Evolutionary conservation across 2,888 invertebrate genomes (phyloP).

Genomic region (Thymelicus lineola): DNA sequence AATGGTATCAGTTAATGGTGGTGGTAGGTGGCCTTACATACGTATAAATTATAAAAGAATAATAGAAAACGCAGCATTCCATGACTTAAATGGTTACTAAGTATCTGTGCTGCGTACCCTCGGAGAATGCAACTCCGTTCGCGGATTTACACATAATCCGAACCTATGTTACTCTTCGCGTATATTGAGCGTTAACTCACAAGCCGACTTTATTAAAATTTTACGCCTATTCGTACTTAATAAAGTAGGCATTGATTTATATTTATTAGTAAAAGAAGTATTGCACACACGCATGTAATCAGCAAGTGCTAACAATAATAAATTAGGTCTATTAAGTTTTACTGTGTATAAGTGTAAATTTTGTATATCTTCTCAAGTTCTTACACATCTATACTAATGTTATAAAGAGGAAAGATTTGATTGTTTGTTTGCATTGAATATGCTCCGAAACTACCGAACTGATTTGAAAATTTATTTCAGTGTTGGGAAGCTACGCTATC

Average conservation of each 20-base stretch:
- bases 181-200: conserved; percentile 57
- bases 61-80: not conserved
- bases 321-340: too few species aligned
- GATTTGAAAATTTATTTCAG: too few species aligned
- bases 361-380: too few species aligned
- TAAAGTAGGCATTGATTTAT: conserved; percentile 20
- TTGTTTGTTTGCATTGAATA: too few species aligned
- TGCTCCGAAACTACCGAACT: too few species aligned
- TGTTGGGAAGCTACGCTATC: too few species aligned
- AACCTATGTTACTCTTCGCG: conserved; percentile 57
- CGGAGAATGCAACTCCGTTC: conserved; percentile 67
- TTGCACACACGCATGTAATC: not conserved
- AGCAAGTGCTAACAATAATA: not conserved
- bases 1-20: too few species aligned
- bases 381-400: too few species aligned
- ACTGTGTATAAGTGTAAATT: too few species aligned
- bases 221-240: conserved; percentile 45
- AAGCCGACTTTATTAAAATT: conserved; percentile 76
- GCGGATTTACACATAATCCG: conserved; percentile 78
- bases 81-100: not conserved
- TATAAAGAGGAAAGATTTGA: too few species aligned
- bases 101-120: conserved; percentile 51
- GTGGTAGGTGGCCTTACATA: too few species aligned
- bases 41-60: too few species aligned
- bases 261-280: conserved; percentile 18